phyloP scores from a whole-genome alignment of 2,888 invertebrate genomes.

The Teleiodes luculella region DNA sequence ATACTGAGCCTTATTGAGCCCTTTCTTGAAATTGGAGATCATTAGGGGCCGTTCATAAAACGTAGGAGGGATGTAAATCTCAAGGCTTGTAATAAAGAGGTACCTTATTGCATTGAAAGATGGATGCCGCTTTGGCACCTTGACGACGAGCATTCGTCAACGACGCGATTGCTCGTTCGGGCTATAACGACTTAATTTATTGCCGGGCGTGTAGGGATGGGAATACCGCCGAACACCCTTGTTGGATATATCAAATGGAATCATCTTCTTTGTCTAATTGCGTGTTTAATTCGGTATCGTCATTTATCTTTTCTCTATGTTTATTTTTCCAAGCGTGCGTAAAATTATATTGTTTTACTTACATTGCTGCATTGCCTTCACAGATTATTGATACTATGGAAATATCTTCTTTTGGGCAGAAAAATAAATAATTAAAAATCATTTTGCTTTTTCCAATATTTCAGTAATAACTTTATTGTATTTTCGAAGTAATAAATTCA shows the following conservation, averaged over 20 bases:
- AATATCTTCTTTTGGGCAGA: no score
- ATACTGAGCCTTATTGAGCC: slow-evolving; percentile 1
- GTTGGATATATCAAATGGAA: not conserved
- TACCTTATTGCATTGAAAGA: slow-evolving; percentile 11
- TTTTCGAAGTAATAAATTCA: no score
- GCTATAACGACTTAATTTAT: slow-evolving; percentile 10
- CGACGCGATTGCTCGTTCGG: slow-evolving; percentile 17
- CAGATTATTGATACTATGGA: no score
- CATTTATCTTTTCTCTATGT: no score
- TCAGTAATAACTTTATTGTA: no score
- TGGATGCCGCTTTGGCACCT: slow-evolving; percentile 12
- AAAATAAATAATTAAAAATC: no score
- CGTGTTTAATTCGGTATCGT: no score
- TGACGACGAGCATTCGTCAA: slow-evolving; percentile 17
- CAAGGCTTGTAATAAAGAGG: slow-evolving; percentile 1
- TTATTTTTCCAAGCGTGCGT: no score
- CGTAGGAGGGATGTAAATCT: slow-evolving; percentile 8
- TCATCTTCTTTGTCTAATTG: not conserved
- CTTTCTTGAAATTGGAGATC: not conserved
- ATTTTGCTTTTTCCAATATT: no score
- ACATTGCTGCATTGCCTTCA: no score
- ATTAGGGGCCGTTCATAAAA: not conserved
- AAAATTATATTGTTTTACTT: no score
- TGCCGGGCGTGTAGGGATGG: not conserved
- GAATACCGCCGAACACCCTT: not conserved